These are phyloP conservation scores for Gonioctena quinquepunctata DNA, from an alignment of 1,140 invertebrate genomes.

Conservation along the genomic window DNA sequence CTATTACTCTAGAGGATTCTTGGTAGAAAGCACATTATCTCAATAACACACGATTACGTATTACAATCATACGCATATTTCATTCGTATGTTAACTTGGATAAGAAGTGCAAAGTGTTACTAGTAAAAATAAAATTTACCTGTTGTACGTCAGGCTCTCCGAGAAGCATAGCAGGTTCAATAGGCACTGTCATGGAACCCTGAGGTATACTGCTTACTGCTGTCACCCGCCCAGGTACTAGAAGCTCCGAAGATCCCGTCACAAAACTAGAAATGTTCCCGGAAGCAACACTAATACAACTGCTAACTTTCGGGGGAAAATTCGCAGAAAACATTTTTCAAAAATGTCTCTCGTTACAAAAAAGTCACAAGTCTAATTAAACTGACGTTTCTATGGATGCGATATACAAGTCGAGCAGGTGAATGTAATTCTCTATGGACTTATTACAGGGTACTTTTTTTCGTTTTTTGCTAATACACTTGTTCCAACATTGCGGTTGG, in stretches of 20 bases:
- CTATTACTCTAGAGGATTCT: no score
- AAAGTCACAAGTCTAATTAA: background rate
- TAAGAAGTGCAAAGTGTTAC: no score
- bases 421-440: background rate
- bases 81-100: no score
- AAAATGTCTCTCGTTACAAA: no score
- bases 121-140: conserved; percentile 39
- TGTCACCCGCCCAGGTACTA: conserved; percentile 49
- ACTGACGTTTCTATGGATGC: conserved; percentile 8
- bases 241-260: conserved; percentile 39
- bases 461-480: background rate
- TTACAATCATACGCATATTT: no score
- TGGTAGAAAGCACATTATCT: no score
- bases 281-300: background rate
- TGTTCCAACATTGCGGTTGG: background rate
- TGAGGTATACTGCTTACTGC: conserved; percentile 43
- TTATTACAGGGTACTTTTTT: background rate
- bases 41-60: no score
- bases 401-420: background rate
- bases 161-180: conserved; percentile 39
- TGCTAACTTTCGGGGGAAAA: background rate
- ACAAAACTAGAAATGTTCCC: conserved; percentile 26
- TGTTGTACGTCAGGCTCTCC: conserved; percentile 47
- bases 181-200: conserved; percentile 42
- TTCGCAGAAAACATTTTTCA: conserved; percentile 17